Conservation (phyloP, 1,140 invertebrate species). For the Trachymyrmex cornetzi region DNA sequence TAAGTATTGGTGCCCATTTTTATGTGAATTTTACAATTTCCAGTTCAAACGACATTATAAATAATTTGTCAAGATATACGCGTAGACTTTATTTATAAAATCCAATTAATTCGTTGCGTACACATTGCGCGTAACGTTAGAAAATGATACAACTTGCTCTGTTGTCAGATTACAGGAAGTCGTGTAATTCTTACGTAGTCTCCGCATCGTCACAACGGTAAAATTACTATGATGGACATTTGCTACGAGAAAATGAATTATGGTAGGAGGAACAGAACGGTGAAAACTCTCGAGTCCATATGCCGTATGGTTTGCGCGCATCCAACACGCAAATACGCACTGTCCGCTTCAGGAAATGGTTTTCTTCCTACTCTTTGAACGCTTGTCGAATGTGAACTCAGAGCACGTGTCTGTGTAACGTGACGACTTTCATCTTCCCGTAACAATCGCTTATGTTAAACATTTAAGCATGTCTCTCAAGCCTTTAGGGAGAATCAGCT, state of each 20-base stretch:
- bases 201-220: constrained; percentile 27
- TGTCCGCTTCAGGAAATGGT: constrained; percentile 65
- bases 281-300: constrained; percentile 67
- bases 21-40: too few species aligned
- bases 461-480: constrained; percentile 25
- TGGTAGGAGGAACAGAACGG: constrained; percentile 51
- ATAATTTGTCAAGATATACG: background rate
- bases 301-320: constrained; percentile 17
- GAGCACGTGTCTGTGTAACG: constrained; percentile 33
- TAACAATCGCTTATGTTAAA: constrained; percentile 53
- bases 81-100: constrained; percentile 29
- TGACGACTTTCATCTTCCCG: constrained; percentile 66
- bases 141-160: constrained; percentile 13
- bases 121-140: background rate
- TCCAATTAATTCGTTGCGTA: background rate
- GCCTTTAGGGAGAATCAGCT: background rate
- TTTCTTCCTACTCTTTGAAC: constrained; percentile 67
- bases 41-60: background rate
- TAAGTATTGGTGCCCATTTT: too few species aligned
- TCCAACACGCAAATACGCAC: constrained; percentile 26
- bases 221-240: constrained; percentile 43
- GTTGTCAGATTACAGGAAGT: constrained; percentile 32
- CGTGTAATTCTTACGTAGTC: constrained; percentile 56
- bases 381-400: constrained; percentile 54
- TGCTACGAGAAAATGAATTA: constrained; percentile 54